Evolutionary conservation across 2,888 invertebrate species (phyloP).

Genomic region (Yponomeuta sedellus): DNA sequence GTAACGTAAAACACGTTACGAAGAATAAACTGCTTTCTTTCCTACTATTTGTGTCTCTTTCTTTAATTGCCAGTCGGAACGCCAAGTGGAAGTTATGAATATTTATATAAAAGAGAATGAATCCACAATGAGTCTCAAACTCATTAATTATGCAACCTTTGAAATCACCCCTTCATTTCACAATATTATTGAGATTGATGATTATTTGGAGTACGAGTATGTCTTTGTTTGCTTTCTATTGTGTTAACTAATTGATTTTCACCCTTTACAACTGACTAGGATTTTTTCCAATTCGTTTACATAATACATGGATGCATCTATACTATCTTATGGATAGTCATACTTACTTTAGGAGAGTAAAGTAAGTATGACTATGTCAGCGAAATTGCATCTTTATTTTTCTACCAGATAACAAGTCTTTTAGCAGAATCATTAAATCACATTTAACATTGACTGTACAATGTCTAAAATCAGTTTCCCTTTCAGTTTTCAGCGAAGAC

Average conservation of each 20-base stretch:
- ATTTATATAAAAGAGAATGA: slow-evolving; percentile 57
- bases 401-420: too few relatives aligned
- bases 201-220: not conserved
- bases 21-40: too few relatives aligned
- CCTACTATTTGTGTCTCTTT: not conserved
- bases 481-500: slow-evolving; percentile 90
- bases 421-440: too few relatives aligned
- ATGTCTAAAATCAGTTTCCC: slow-evolving; percentile 20
- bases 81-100: slow-evolving; percentile 48
- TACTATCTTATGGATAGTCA: too few relatives aligned
- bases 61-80: not conserved
- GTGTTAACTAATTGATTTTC: not conserved
- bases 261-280: not conserved
- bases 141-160: slow-evolving; percentile 34
- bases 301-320: too few relatives aligned
- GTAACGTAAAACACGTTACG: not conserved
- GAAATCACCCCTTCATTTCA: slow-evolving; percentile 24
- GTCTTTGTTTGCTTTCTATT: slow-evolving; percentile 11
- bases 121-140: slow-evolving; percentile 57
- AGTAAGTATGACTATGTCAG: too few relatives aligned
- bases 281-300: too few relatives aligned
- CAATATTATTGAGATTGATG: slow-evolving; percentile 31
- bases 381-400: too few relatives aligned
- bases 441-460: too few relatives aligned
- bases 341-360: too few relatives aligned